Conservation (phyloP, 2,113 vertebrate genomes). For the Mirza zaza region DNA sequence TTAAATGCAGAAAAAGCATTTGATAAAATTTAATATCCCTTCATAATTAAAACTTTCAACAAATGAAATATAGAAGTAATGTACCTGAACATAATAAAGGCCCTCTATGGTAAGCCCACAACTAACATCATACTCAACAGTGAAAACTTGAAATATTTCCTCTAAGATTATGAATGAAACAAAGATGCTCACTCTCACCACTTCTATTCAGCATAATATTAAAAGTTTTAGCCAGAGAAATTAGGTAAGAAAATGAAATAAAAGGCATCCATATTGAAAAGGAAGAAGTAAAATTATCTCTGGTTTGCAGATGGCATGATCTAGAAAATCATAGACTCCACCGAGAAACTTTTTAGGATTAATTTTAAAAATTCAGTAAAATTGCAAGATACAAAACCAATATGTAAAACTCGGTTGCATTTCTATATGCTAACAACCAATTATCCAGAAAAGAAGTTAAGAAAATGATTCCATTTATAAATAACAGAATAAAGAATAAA, state of each 20-base stretch:
- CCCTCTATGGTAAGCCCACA: not conserved
- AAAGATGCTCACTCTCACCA: not conserved
- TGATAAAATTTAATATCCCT: not conserved
- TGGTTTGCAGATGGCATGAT: not conserved
- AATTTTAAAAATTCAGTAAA: not conserved
- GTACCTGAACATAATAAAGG: not conserved
- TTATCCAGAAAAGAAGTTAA: not conserved
- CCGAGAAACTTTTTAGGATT: not conserved
- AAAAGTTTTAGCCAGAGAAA: not conserved
- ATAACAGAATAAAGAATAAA: not conserved
- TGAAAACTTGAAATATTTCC: not conserved
- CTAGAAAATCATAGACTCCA: not conserved
- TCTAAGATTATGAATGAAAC: not conserved
- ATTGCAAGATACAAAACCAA: not conserved
- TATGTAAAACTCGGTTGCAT: not conserved
- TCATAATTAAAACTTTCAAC: not conserved
- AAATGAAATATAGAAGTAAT: not conserved
- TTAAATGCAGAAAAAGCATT: not conserved
- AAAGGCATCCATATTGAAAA: not conserved
- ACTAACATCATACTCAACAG: not conserved
- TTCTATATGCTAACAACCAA: not conserved
- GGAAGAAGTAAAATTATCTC: not conserved
- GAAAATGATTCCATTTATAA: not conserved
- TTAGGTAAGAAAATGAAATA: not conserved
- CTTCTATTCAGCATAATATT: not conserved